Evolutionary conservation across 2,888 invertebrate genomes (phyloP), one percentile per base, ranked within the genome.

Genomic region (Opisthograptis luteolata): DNA sequence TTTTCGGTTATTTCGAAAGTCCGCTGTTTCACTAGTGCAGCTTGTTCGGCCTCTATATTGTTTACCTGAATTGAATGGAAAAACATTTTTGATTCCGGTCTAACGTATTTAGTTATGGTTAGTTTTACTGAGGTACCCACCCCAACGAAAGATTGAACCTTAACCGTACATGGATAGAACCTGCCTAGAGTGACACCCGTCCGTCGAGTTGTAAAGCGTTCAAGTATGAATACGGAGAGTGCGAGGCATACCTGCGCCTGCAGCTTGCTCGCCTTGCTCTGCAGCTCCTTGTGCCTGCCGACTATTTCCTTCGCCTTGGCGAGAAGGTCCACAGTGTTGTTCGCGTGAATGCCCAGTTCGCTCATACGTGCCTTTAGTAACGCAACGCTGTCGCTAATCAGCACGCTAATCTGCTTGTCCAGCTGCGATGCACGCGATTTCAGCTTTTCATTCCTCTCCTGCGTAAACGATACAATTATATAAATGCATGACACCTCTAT

Each of bases 261-360:
- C 53, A 98, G 91, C 77, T 95, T 95, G 73, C 95, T 95, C 1
- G 96, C 97, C 84, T 97, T 95, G 54, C 95, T 95, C 84, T 98
- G 98, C 48, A 98, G 87, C 75, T 98, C 97, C 80, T 97, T 98
- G 80, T 98, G 98, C 17, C 96, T 92, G 45, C 96, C 94, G 19
- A 98, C 98, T 67, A 98, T 98, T 87, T 97, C 96, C 78, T 96
- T 97, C 41, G 97, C 96, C 83, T 96, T 96, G 3, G 96, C 94
- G 47, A 97, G 90, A 47, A 97, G 89, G 82, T 97, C 97, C 44
- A 95, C 95, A 0, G 97, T 96, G 53, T 96, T 96, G 44, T 93
- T 95, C 10, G 96, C 96, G 82, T 96, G 95, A 55, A 98, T 97
- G 55, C 96, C 97, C 63, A 99, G 91, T 87, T 98, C 98, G 66